Conservation (phyloP, 2,888 invertebrate genomes). For the Torymus auratus region DNA sequence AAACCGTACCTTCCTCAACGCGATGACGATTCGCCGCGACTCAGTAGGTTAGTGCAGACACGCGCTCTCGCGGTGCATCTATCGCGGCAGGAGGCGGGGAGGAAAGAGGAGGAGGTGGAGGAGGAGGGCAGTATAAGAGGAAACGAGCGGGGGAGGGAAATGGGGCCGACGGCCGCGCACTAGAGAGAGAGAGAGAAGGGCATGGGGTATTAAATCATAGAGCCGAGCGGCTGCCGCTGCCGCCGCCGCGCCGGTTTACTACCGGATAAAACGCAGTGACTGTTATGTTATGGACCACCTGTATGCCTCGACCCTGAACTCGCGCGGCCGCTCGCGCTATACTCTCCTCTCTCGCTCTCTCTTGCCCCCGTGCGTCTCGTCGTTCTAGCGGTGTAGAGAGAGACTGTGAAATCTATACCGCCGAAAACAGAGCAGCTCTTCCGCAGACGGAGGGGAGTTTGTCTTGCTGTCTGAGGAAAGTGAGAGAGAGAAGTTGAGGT, state of each 20-base stretch:
- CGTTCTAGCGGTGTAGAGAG: too few relatives aligned
- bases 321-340: conserved; percentile 58
- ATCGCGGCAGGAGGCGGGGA: conserved; percentile 17
- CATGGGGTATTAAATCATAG: conserved; percentile 76
- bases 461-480: not conserved
- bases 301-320: conserved; percentile 74
- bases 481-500: not conserved
- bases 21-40: conserved; percentile 29
- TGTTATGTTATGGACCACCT: conserved; percentile 77
- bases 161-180: conserved; percentile 61
- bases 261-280: conserved; percentile 77
- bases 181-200: conserved; percentile 45
- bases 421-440: too few relatives aligned
- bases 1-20: not conserved
- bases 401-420: conserved; percentile 69
- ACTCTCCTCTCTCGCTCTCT: conserved; percentile 24
- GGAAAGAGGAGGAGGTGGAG: conserved; percentile 1
- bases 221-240: conserved; percentile 66
- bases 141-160: conserved; percentile 59
- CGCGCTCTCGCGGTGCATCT: conserved; percentile 10
- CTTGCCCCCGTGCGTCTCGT: conserved; percentile 55
- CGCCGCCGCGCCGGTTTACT: conserved; percentile 73
- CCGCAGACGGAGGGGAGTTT: not conserved
- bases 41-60: conserved; percentile 49
- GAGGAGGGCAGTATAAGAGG: conserved; percentile 51